Evolutionary conservation across 2,113 vertebrate species (phyloP), one percentile per base, ranked within the genome.

Genomic region (Alectura lathami): DNA sequence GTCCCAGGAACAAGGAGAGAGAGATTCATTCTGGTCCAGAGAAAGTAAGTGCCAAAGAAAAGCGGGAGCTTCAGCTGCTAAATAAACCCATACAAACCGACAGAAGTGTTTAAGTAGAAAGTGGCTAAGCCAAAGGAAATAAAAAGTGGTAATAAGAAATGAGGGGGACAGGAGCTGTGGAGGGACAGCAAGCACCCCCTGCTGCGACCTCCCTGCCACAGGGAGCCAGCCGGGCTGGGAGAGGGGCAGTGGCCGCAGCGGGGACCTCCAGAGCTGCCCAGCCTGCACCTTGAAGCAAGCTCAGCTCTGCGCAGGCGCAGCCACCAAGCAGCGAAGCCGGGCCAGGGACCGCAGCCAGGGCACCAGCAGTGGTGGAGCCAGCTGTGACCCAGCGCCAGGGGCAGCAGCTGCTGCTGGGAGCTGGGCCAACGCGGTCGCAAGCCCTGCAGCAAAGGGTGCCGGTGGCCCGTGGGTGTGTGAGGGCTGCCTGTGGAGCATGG

Each of bases 141-240:
- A 69, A 34, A n/a, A 72, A 5, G 2, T 16, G 14, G 8, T 40
- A 22, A 50, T 11, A 24, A 24, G 4, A 45, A 13, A 6, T 13
- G 45, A 66, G 64, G 62, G 53, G 69, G 59, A 45, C 30, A 26
- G 18, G 63, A 5, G 2, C 43, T 32, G 45, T 4, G 42, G 34
- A 32, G 16, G 48, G 54, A 12, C 15, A 7, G 60, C 56, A 57
- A 30, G 21, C 27, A 53, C 26, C 26, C 26, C 16, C 51, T 36
- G 34, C 53, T 3, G 3, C 15, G 10, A 1, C 60, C n/a, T 13
- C 17, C 3, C 36, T 34, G 59, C n/a, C 30, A 0, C 3, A 0
- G 6, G 26, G 43, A 26, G 34, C 27, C 24, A 56, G 60, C 32
- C 1, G 1, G 43, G 64, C 64, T 53, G 48, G 5, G 3, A 18